phyloP scores from a whole-genome alignment of 2,113 vertebrate genomes.

The Notechis scutatus region DNA sequence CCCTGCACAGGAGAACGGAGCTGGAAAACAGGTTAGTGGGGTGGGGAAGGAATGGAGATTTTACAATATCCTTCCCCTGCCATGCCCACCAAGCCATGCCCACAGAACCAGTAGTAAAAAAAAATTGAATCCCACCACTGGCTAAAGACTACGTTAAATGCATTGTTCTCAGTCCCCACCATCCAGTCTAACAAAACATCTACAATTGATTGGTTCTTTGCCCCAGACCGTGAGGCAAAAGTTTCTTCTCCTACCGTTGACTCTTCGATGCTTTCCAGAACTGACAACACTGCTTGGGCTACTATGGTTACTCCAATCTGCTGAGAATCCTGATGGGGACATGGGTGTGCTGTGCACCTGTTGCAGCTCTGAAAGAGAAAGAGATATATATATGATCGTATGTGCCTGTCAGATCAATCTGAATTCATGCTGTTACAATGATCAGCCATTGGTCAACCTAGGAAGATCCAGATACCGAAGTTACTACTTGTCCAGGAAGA shows the following conservation, averaged over 20 bases:
- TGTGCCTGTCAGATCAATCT: background rate
- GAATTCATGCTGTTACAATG: background rate
- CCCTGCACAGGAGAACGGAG: too few species aligned
- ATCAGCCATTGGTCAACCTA: background rate
- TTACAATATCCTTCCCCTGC: too few species aligned
- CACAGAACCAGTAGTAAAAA: too few species aligned
- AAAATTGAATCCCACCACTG: too few species aligned
- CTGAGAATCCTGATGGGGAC: slow-evolving; percentile 50
- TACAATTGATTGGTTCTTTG: background rate
- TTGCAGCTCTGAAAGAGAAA: slow-evolving; percentile 76
- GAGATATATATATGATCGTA: too few species aligned
- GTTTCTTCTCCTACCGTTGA: slow-evolving; percentile 42
- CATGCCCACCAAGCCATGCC: too few species aligned
- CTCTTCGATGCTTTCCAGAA: slow-evolving; percentile 63
- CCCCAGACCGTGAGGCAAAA: background rate
- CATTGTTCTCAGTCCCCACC: background rate
- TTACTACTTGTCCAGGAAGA: background rate
- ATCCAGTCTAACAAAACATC: background rate
- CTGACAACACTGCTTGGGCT: slow-evolving; percentile 42
- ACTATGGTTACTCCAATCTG: slow-evolving; percentile 4
- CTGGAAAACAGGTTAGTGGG: too few species aligned
- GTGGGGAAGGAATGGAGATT: too few species aligned
- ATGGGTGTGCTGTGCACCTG: slow-evolving; percentile 84
- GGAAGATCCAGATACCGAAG: background rate
- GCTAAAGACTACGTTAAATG: background rate